phyloP scores from a whole-genome alignment of 1,140 invertebrate species.

The Diploscapter pachys region DNA sequence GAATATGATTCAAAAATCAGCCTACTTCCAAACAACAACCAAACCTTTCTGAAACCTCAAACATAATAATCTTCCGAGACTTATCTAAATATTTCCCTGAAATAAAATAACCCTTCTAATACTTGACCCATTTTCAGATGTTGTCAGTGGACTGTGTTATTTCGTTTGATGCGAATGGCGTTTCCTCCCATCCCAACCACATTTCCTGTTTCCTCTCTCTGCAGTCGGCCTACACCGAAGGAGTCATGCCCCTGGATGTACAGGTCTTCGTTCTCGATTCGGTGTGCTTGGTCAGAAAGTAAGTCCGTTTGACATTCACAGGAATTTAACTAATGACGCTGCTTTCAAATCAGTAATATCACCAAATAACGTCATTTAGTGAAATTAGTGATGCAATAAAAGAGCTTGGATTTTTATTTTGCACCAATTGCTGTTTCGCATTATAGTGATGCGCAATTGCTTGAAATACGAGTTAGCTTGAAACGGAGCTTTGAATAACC shows the following conservation, averaged over 20 bases:
- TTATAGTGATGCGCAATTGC: conserved; percentile 70
- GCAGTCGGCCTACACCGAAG: conserved; percentile 44
- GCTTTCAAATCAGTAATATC: too few relatives aligned
- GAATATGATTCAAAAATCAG: too few relatives aligned
- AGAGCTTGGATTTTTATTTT: neutral
- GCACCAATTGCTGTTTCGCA: neutral
- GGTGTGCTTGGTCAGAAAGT: conserved; percentile 70
- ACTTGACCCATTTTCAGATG: conserved; percentile 66
- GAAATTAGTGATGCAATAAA: neutral
- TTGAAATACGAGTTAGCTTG: conserved; percentile 66
- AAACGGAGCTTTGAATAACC: too few relatives aligned
- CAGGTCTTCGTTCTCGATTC: conserved; percentile 50
- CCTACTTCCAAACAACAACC: too few relatives aligned
- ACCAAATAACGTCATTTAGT: neutral
- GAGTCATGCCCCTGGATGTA: conserved; percentile 35
- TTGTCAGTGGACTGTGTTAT: conserved; percentile 67
- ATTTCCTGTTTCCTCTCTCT: conserved; percentile 63
- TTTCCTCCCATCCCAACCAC: conserved; percentile 85
- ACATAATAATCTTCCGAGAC: too few relatives aligned
- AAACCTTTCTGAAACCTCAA: too few relatives aligned
- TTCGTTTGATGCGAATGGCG: conserved; percentile 84
- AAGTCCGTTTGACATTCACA: conserved; percentile 60
- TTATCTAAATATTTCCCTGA: conserved; percentile 66
- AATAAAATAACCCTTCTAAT: conserved; percentile 71
- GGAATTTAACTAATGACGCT: too few relatives aligned